phyloP scores from a whole-genome alignment of 2,888 invertebrate genomes.

The Drosophila buzzatii region DNA sequence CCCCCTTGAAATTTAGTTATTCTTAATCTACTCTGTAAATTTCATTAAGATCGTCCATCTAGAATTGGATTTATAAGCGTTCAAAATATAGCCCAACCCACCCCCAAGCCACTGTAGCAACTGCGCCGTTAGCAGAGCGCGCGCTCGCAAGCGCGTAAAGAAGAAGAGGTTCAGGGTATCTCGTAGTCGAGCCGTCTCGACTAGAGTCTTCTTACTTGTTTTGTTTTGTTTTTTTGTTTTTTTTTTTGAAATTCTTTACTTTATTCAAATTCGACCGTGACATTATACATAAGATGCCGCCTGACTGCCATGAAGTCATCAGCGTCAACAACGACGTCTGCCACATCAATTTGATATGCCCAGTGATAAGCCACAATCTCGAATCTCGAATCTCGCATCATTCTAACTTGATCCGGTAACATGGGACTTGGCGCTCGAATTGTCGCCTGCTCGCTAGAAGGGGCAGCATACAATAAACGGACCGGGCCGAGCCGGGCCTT shows the following conservation, averaged over 20 bases:
- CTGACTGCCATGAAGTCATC: conserved; percentile 78
- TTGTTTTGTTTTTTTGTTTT: background rate
- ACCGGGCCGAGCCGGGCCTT: conserved; percentile 21
- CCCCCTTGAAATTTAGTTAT: too few species aligned
- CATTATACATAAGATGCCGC: conserved; percentile 38
- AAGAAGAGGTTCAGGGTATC: too few species aligned
- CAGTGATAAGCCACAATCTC: conserved; percentile 27
- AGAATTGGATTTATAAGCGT: too few species aligned
- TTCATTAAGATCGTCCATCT: too few species aligned
- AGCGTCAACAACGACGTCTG: conserved; percentile 62
- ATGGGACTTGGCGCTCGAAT: background rate
- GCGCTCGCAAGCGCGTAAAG: too few species aligned
- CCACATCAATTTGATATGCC: conserved; percentile 72
- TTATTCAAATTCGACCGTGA: conserved; percentile 68
- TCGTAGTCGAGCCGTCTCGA: too few species aligned
- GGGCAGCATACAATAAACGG: conserved; percentile 53
- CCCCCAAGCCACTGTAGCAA: too few species aligned
- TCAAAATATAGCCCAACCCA: too few species aligned
- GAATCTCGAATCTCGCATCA: conserved; percentile 35
- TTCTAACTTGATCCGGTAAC: conserved; percentile 5
- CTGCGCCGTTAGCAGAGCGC: too few species aligned
- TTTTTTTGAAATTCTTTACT: conserved; percentile 62
- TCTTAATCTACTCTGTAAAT: too few species aligned
- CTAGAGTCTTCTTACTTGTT: too few species aligned
- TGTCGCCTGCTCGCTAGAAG: conserved; percentile 10